These are phyloP conservation scores for Drosophila quasianomalipes DNA, from an alignment of 2,888 invertebrate species.

Conservation along the genomic window DNA sequence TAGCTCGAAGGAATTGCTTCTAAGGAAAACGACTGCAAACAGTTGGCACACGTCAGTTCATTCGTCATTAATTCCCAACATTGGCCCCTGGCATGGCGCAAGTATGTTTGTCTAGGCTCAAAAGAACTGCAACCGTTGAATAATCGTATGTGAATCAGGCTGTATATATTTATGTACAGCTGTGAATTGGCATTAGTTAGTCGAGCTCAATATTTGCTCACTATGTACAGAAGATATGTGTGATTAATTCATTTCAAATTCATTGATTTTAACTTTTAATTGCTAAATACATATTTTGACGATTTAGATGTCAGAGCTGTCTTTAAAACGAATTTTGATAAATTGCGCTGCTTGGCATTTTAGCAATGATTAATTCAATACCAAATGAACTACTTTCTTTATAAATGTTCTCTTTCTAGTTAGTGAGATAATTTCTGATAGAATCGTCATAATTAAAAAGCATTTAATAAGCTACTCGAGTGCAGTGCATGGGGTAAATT, in stretches of 20 bases:
- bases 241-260: conserved; percentile 11
- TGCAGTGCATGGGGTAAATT: conserved; percentile 16
- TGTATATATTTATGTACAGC: conserved; percentile 12
- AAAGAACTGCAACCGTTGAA: conserved; percentile 42
- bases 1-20: conserved; percentile 45
- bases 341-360: neutral
- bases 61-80: conserved; percentile 42
- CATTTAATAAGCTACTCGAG: conserved; percentile 9
- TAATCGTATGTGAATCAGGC: neutral
- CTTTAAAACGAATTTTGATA: neutral
- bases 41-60: conserved; percentile 41
- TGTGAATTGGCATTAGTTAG: conserved; percentile 31
- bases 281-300: neutral
- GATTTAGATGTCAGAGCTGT: neutral
- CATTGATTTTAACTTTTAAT: neutral
- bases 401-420: neutral
- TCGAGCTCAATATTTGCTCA: conserved; percentile 30
- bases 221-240: neutral
- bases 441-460: conserved; percentile 43
- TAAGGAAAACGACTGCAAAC: conserved; percentile 39
- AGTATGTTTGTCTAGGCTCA: conserved; percentile 57
- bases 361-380: neutral
- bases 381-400: neutral
- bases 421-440: conserved; percentile 28
- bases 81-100: conserved; percentile 34